Evolutionary conservation across 2,113 vertebrate genomes (phyloP).

Genomic region (Pterocles gutturalis): DNA sequence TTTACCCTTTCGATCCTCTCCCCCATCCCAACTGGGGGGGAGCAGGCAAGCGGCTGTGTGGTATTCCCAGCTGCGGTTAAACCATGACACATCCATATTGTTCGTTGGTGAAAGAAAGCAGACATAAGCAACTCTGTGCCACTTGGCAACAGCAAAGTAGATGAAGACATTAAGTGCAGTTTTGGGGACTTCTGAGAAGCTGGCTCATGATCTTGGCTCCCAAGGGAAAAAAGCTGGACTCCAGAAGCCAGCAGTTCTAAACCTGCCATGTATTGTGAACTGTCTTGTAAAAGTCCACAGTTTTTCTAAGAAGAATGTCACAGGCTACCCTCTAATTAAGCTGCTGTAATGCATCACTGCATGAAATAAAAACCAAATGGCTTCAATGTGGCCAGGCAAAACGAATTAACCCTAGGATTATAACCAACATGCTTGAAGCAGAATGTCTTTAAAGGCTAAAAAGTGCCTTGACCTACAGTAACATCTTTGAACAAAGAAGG

Average conservation of each 20-base stretch:
- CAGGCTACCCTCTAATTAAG: background rate
- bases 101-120: background rate
- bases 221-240: background rate
- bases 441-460: background rate
- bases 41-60: too few relatives aligned
- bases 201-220: background rate
- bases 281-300: background rate
- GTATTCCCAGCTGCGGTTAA: too few relatives aligned
- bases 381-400: background rate
- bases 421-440: background rate
- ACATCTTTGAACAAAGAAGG: constrained; percentile 2
- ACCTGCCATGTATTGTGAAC: background rate
- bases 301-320: background rate
- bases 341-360: background rate
- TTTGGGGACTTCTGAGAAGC: background rate
- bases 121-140: background rate
- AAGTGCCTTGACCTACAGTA: constrained; percentile 32
- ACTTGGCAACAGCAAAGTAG: background rate
- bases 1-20: too few relatives aligned
- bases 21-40: too few relatives aligned
- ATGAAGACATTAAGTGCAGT: background rate
- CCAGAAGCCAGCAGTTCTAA: background rate
- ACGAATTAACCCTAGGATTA: background rate
- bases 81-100: background rate
- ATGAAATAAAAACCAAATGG: background rate